These are phyloP conservation scores for Austrofundulus limnaeus DNA, from an alignment of 2,113 vertebrate species.

Conservation along the genomic window DNA sequence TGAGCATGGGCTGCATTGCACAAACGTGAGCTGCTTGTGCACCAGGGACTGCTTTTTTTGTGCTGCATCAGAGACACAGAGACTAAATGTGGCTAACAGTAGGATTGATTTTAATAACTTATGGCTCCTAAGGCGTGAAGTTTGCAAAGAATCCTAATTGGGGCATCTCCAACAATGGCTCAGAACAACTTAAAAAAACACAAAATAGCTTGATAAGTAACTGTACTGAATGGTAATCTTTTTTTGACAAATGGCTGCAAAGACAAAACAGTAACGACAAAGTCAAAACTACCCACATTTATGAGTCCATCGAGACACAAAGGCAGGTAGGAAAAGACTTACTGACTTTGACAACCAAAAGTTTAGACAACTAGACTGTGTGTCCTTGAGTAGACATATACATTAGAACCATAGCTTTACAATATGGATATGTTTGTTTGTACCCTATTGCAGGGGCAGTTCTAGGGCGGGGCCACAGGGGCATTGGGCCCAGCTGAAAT, in stretches of 20 bases:
- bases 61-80: constrained; percentile 2
- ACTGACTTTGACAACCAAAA: not conserved
- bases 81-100: not conserved
- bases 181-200: not conserved
- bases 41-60: not conserved
- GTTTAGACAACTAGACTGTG: not conserved
- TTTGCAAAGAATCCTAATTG: not conserved
- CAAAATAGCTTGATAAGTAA: not conserved
- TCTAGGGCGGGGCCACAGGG: too few species aligned
- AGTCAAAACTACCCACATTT: not conserved
- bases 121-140: not conserved
- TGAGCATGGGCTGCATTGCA: not conserved
- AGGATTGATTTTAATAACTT: not conserved
- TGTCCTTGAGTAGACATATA: not conserved
- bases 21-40: not conserved
- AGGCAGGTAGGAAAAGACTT: not conserved
- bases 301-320: not conserved
- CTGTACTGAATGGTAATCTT: not conserved
- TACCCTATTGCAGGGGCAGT: too few species aligned
- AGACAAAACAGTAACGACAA: not conserved
- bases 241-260: not conserved
- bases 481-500: too few species aligned
- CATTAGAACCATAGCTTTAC: not conserved
- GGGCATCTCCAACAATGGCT: not conserved
- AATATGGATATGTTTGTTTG: too few species aligned